Conservation (phyloP, 2,113 vertebrate species). For the Misgurnus anguillicaudatus region DNA sequence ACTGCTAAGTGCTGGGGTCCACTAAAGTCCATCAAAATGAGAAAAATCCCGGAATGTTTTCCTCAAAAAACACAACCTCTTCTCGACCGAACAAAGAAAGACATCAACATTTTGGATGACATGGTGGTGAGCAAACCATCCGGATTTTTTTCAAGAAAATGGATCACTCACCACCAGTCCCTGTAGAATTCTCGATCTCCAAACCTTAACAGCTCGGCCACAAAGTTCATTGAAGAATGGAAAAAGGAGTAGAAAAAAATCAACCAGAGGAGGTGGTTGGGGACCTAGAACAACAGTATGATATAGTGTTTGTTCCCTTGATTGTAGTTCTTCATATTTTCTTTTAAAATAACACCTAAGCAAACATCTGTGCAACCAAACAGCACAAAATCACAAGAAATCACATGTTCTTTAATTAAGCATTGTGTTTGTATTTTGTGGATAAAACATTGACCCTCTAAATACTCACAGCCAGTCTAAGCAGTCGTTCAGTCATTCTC, state of each 20-base stretch:
- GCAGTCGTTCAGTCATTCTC: constrained; percentile 84
- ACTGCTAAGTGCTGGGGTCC: too few relatives aligned
- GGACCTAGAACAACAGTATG: constrained; percentile 73
- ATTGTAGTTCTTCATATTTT: not conserved
- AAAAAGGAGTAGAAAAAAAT: constrained; percentile 96
- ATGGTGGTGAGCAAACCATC: too few relatives aligned
- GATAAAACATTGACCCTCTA: not conserved
- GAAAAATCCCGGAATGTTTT: too few relatives aligned
- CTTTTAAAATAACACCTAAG: not conserved
- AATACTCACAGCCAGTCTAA: constrained; percentile 86
- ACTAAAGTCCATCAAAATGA: too few relatives aligned
- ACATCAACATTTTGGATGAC: too few relatives aligned
- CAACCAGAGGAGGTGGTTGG: constrained; percentile 91
- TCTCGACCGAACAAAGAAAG: too few relatives aligned
- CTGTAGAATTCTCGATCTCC: constrained; percentile 91
- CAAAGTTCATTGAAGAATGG: constrained; percentile 87
- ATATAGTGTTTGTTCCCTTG: not conserved
- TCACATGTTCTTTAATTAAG: not conserved
- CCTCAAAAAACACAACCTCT: too few relatives aligned
- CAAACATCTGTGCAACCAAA: not conserved
- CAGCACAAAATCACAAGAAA: not conserved
- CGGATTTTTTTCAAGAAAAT: too few relatives aligned
- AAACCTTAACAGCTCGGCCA: constrained; percentile 86
- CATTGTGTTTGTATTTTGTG: constrained; percentile 8
- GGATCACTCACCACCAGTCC: constrained; percentile 88